Evolutionary conservation across 2,888 invertebrate genomes (phyloP).

Genomic region (Drosophila demipolita): DNA sequence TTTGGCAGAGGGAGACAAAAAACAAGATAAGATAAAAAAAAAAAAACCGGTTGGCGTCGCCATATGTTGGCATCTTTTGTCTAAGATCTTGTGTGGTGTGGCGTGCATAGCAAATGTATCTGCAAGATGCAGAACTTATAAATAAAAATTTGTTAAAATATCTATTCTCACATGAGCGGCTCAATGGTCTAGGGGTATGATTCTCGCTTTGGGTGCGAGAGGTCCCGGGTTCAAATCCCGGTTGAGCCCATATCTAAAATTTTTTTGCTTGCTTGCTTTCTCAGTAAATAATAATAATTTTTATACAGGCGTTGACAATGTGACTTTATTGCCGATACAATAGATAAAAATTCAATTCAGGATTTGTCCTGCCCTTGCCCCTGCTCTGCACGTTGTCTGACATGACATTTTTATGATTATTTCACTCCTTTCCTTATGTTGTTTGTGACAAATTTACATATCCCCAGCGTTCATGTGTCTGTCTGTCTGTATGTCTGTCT

Average conservation of each 20-base stretch:
- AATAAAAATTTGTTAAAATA: slow-evolving; percentile 27
- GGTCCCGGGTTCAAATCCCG: slow-evolving; percentile 90
- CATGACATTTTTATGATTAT: slow-evolving; percentile 83
- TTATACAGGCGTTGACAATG: slow-evolving; percentile 69
- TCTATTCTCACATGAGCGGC: slow-evolving; percentile 77
- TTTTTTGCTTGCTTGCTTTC: slow-evolving; percentile 2
- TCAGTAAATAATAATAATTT: slow-evolving; percentile 67
- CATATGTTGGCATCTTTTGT: neutral
- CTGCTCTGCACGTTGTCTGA: slow-evolving; percentile 16
- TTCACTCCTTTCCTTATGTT: slow-evolving; percentile 77
- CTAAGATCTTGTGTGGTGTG: neutral
- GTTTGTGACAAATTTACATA: slow-evolving; percentile 79
- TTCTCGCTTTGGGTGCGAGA: slow-evolving; percentile 89
- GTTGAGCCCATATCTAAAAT: slow-evolving; percentile 86
- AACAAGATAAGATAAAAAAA: neutral
- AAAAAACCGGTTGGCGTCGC: slow-evolving; percentile 28
- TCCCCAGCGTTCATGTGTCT: slow-evolving; percentile 32
- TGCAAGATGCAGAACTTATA: slow-evolving; percentile 6
- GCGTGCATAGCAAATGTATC: neutral
- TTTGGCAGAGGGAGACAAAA: neutral
- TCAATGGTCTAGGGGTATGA: slow-evolving; percentile 90
- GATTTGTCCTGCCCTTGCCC: slow-evolving; percentile 49
- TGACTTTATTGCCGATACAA: slow-evolving; percentile 79
- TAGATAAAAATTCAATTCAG: slow-evolving; percentile 85
- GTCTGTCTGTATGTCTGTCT: slow-evolving; percentile 37